Evolutionary conservation across 2,113 vertebrate genomes (phyloP).

Genomic region (Xyliphius kryptos): DNA sequence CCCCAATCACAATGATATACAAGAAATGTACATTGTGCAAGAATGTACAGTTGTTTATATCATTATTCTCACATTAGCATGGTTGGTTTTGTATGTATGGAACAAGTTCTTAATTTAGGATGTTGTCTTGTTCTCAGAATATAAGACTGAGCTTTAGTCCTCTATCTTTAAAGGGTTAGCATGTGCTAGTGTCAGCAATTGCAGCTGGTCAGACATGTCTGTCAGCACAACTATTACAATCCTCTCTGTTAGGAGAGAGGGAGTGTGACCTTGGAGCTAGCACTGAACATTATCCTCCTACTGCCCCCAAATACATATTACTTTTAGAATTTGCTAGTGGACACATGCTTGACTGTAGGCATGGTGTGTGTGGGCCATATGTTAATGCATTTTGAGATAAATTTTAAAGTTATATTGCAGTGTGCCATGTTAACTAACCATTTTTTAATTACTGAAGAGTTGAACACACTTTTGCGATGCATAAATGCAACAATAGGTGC

Average conservation of each 20-base stretch:
- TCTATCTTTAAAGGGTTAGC: conserved; percentile 56
- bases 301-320: conserved; percentile 40
- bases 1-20: too few relatives aligned
- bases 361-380: conserved; percentile 8
- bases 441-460: too few relatives aligned
- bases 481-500: too few relatives aligned
- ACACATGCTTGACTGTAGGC: conserved; percentile 21
- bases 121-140: conserved; percentile 49
- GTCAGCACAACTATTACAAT: conserved; percentile 94
- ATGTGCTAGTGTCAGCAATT: conserved; percentile 40
- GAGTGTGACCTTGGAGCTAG: conserved; percentile 80
- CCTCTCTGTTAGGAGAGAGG: conserved; percentile 67
- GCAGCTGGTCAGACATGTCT: conserved; percentile 91
- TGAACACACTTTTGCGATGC: too few relatives aligned
- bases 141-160: conserved; percentile 11
- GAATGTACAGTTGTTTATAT: too few relatives aligned
- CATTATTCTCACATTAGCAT: too few relatives aligned
- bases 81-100: neutral
- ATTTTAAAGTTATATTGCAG: too few relatives aligned
- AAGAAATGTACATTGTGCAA: too few relatives aligned
- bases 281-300: conserved; percentile 65
- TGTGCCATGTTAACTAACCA: too few relatives aligned
- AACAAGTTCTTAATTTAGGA: conserved; percentile 9
- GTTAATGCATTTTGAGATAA: conserved; percentile 25
- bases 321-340: conserved; percentile 45